phyloP scores from a whole-genome alignment of 2,113 vertebrate genomes.

The Ptilorrhoa leucosticta region DNA sequence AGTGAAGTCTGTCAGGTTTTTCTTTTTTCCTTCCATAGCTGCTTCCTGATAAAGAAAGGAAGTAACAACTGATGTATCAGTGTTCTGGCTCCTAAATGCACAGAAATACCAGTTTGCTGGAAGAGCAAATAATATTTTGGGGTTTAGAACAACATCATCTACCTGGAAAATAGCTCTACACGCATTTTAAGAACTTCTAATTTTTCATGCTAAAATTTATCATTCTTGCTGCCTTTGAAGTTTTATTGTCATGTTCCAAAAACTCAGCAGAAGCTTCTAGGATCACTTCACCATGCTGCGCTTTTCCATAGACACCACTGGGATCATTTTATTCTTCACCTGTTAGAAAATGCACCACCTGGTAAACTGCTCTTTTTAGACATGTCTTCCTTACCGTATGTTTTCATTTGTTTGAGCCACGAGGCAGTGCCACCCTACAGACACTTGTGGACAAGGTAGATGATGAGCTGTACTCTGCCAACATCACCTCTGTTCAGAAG shows the following conservation, averaged over 20 bases:
- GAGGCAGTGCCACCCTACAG: not conserved
- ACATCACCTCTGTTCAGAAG: not conserved
- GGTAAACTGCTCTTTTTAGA: not conserved
- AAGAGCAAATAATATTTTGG: not conserved
- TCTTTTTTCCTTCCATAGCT: not conserved
- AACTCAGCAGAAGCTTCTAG: not conserved
- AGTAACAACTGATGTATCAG: not conserved
- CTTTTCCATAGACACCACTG: not conserved
- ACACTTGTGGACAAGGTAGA: not conserved
- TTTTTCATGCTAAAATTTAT: not conserved
- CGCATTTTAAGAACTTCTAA: not conserved
- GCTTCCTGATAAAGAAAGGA: not conserved
- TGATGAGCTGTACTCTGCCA: not conserved
- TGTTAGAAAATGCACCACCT: not conserved
- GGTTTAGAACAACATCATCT: not conserved
- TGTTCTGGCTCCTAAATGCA: not conserved
- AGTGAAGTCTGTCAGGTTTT: not conserved
- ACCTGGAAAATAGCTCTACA: not conserved
- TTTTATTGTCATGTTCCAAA: not conserved
- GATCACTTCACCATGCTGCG: fast-evolving
- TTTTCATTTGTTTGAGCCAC: not conserved
- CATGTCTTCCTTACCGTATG: not conserved
- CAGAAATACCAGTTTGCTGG: not conserved
- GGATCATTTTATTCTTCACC: not conserved
- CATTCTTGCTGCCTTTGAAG: not conserved